Conservation (phyloP, 2,113 vertebrate genomes). For the Ovis canadensis region DNA sequence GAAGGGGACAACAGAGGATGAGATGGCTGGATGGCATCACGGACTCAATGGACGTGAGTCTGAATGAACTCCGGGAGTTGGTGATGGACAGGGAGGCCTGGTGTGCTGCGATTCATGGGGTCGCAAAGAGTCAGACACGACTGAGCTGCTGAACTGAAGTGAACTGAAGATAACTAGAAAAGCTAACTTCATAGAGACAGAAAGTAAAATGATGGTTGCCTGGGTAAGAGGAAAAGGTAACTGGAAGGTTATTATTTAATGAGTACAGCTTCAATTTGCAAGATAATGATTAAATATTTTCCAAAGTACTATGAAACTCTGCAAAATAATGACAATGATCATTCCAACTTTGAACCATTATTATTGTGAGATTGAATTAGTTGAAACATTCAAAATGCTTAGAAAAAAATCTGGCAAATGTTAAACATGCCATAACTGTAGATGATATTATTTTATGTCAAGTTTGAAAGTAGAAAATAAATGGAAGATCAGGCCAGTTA, state of each 20-base stretch:
- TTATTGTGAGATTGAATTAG: not conserved
- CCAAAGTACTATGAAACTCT: not conserved
- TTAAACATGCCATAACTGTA: not conserved
- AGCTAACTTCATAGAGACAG: not conserved
- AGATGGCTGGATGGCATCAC: too few relatives aligned
- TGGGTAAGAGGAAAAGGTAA: not conserved
- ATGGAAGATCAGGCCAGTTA: not conserved
- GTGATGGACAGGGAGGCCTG: too few relatives aligned
- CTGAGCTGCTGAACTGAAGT: too few relatives aligned
- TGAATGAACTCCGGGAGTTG: too few relatives aligned
- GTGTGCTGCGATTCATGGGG: too few relatives aligned
- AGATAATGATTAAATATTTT: not conserved
- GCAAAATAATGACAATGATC: not conserved
- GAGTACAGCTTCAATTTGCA: not conserved
- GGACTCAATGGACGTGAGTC: rapidly evolving
- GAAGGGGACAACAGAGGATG: too few relatives aligned
- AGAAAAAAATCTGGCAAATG: not conserved
- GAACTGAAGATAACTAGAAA: not conserved
- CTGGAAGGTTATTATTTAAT: not conserved
- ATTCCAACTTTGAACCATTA: not conserved
- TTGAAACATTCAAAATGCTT: not conserved
- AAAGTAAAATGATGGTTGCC: not conserved
- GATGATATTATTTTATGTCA: not conserved
- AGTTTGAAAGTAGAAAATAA: not conserved
- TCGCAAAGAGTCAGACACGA: rapidly evolving